A percentile compares a stretch with the other conserved stretches of the same genome.
Evolutionary conservation across 2,888 invertebrate genomes (phyloP).

Genomic region (Cloeon dipterum): DNA sequence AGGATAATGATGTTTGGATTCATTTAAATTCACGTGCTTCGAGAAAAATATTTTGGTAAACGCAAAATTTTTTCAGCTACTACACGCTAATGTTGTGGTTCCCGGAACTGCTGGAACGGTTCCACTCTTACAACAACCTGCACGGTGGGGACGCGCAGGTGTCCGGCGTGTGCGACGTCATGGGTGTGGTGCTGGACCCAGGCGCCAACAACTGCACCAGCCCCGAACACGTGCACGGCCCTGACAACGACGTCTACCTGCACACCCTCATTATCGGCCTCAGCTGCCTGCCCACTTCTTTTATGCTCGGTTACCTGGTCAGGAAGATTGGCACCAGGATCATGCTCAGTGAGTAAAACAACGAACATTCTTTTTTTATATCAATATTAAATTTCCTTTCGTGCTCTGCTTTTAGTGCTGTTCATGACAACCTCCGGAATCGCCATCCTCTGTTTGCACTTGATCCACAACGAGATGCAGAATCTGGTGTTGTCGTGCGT

Average conservation of each 20-base stretch:
- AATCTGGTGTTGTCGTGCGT: constrained; percentile 53
- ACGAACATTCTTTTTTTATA: constrained; percentile 3
- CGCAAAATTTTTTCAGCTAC: constrained; percentile 48
- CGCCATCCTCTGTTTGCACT: constrained; percentile 52
- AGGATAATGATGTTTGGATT: too few relatives aligned
- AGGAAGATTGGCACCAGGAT: constrained; percentile 61
- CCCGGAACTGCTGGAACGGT: constrained; percentile 66
- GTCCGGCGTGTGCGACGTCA: constrained; percentile 50
- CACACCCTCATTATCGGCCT: constrained; percentile 59
- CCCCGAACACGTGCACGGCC: not conserved
- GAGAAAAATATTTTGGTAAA: too few relatives aligned
- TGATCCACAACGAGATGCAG: constrained; percentile 41
- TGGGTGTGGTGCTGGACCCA: constrained; percentile 17
- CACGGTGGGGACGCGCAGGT: constrained; percentile 39
- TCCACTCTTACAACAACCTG: constrained; percentile 14
- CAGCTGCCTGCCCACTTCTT: constrained; percentile 57
- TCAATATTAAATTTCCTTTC: too few relatives aligned
- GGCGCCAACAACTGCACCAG: constrained; percentile 1
- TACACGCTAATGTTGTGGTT: constrained; percentile 86
- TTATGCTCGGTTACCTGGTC: constrained; percentile 55
- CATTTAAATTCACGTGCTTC: too few relatives aligned
- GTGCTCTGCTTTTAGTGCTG: constrained; percentile 43
- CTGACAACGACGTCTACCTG: constrained; percentile 28
- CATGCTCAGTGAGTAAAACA: constrained; percentile 43
- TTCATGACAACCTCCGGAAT: constrained; percentile 47